Evolutionary conservation across 2,888 invertebrate genomes (phyloP).

Genomic region (Strigamia crassipes): DNA sequence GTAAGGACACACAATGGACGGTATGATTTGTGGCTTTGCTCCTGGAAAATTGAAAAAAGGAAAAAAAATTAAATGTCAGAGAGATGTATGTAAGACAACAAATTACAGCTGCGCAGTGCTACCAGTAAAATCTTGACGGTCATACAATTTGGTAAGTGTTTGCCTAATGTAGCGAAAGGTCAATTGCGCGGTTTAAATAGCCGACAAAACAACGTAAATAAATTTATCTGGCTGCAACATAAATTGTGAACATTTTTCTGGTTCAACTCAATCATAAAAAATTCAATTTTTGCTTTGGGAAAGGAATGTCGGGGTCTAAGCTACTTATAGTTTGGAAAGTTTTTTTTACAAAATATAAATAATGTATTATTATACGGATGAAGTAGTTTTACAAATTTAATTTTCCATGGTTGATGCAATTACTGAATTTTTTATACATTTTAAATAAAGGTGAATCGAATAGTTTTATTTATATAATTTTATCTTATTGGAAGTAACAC

Average conservation of each 20-base stretch:
- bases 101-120: neutral
- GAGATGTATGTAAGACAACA: neutral
- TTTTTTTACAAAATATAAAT: neutral
- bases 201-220: constrained; percentile 10
- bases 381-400: too few relatives aligned
- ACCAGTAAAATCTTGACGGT: constrained; percentile 27
- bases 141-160: neutral
- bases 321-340: neutral
- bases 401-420: too few relatives aligned
- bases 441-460: too few relatives aligned
- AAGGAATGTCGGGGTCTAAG: neutral
- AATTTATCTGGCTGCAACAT: neutral
- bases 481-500: neutral
- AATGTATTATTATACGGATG: too few relatives aligned
- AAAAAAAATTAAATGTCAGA: constrained; percentile 42
- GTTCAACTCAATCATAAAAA: constrained; percentile 32
- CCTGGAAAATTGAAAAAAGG: constrained; percentile 65
- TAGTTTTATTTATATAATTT: neutral
- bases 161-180: constrained; percentile 5
- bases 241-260: constrained; percentile 22
- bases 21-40: constrained; percentile 97
- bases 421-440: too few relatives aligned
- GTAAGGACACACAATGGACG: constrained; percentile 93
- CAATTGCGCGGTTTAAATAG: constrained; percentile 19
- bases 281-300: neutral